Evolutionary conservation across 2,113 vertebrate species (phyloP).

Genomic region (Holacanthus passer): DNA sequence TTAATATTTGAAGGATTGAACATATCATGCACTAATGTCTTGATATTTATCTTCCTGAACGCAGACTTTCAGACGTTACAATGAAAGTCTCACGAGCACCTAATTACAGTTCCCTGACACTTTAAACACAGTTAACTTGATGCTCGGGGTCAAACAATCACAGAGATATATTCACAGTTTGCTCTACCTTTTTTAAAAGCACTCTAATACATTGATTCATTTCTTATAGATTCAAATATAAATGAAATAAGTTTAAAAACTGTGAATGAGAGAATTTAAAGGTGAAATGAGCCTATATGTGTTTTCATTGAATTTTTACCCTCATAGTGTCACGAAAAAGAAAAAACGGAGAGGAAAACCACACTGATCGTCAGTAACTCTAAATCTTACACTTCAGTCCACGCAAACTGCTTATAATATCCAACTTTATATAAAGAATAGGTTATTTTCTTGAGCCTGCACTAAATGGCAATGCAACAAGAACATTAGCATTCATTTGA

Average conservation of each 20-base stretch:
- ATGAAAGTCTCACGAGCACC: not conserved
- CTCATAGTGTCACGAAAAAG: not conserved
- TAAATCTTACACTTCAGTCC: not conserved
- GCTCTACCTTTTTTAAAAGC: not conserved
- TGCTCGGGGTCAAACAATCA: not conserved
- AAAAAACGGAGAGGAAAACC: not conserved
- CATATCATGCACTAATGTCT: not conserved
- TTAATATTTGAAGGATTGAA: not conserved
- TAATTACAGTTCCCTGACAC: not conserved
- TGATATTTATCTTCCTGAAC: not conserved
- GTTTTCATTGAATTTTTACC: not conserved
- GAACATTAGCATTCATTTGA: not conserved
- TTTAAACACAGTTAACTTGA: not conserved
- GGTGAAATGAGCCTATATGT: no score
- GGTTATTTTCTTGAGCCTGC: not conserved
- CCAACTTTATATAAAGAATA: not conserved
- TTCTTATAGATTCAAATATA: no score
- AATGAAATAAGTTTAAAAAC: not conserved
- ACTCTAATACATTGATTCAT: not conserved
- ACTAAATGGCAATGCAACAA: not conserved
- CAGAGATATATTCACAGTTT: not conserved
- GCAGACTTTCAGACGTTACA: not conserved
- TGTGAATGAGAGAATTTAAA: not conserved
- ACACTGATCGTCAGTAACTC: not conserved
- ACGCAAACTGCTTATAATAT: not conserved